Conservation (phyloP, 2,113 vertebrate species). For the Patagioenas fasciata region DNA sequence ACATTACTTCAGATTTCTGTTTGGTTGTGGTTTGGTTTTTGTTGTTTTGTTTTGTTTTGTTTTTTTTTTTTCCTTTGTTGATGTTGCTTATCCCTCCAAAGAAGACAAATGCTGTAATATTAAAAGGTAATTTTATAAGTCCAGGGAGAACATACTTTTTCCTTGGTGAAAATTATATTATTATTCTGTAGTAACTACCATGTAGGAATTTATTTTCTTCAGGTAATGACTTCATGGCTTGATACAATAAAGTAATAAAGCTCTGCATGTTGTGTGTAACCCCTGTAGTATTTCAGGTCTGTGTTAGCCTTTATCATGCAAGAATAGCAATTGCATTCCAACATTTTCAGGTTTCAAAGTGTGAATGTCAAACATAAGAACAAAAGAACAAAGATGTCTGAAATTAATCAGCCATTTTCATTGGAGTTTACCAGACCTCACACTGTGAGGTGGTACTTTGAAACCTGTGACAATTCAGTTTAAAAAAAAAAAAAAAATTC, state of each 20-base stretch:
- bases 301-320: neutral
- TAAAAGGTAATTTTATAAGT: neutral
- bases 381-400: neutral
- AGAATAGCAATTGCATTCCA: neutral
- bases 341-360: neutral
- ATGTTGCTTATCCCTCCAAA: neutral
- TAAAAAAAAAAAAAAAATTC: neutral
- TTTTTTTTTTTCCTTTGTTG: neutral
- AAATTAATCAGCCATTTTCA: conserved; percentile 22
- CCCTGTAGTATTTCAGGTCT: neutral
- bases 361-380: neutral
- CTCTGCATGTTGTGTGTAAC: neutral
- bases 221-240: conserved; percentile 2
- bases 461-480: neutral
- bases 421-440: neutral
- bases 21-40: too few relatives aligned
- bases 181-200: neutral
- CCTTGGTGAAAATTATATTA: conserved; percentile 2
- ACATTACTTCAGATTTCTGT: neutral
- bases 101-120: neutral
- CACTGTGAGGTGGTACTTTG: conserved; percentile 1
- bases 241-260: neutral
- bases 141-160: neutral
- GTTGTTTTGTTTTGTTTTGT: too few relatives aligned
- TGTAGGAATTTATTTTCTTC: conserved; percentile 35